These are phyloP conservation scores for Cephus nigrinus DNA, from an alignment of 2,888 invertebrate genomes.

Conservation along the genomic window DNA sequence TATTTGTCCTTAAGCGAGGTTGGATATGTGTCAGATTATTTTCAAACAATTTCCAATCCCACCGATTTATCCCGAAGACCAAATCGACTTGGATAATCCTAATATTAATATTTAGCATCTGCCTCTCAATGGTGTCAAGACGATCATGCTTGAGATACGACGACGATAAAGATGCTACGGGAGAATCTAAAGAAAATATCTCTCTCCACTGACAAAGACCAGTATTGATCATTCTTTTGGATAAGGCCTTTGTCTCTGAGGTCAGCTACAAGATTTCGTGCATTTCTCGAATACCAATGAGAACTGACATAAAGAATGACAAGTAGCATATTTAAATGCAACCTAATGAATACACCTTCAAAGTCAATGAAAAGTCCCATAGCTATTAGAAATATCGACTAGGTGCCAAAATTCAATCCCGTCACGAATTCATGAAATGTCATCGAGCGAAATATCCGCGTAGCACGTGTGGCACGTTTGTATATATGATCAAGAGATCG, in stretches of 20 bases:
- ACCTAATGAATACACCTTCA: neutral
- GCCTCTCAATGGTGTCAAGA: neutral
- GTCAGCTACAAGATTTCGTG: neutral
- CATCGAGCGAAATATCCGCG: neutral
- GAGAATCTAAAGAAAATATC: neutral
- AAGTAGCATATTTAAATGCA: neutral
- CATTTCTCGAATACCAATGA: neutral
- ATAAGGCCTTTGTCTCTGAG: neutral
- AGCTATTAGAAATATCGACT: neutral
- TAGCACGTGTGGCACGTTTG: neutral
- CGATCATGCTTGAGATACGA: neutral
- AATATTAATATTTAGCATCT: neutral
- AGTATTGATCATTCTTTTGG: neutral
- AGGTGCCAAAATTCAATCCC: neutral
- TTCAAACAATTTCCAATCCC: neutral
- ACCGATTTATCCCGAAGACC: neutral
- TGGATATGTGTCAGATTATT: neutral
- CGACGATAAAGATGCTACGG: neutral
- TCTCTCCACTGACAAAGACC: neutral
- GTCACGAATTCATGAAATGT: neutral
- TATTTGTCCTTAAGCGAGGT: neutral
- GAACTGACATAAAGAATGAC: neutral
- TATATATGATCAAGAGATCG: constrained; percentile 38
- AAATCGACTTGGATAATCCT: neutral
- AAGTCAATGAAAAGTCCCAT: neutral